phyloP scores from a whole-genome alignment of 2,888 invertebrate species.

The Anoncus sp. region DNA sequence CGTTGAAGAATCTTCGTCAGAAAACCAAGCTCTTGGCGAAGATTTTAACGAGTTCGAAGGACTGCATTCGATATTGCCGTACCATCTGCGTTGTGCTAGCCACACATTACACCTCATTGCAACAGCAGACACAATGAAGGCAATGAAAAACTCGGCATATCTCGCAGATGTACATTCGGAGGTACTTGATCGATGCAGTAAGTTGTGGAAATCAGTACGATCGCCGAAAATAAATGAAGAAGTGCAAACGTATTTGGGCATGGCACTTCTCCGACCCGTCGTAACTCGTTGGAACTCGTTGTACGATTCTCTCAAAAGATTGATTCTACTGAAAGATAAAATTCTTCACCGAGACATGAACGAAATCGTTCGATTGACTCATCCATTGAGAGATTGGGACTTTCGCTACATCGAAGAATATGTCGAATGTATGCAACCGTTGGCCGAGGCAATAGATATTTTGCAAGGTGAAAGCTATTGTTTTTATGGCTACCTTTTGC shows the following conservation, averaged over 20 bases:
- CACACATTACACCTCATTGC: conserved; percentile 36
- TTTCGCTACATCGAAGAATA: conserved; percentile 36
- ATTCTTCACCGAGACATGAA: too few species aligned
- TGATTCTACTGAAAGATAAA: conserved; percentile 24
- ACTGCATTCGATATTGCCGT: too few species aligned
- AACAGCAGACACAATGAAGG: conserved; percentile 23
- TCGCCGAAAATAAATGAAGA: conserved; percentile 40
- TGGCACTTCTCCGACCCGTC: conserved; percentile 35
- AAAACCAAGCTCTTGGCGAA: too few species aligned
- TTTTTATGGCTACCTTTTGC: conserved; percentile 45
- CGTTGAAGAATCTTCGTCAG: too few species aligned
- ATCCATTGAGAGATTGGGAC: conserved; percentile 21
- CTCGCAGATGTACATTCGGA: conserved; percentile 25
- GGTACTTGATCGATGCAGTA: too few species aligned
- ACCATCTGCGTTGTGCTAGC: conserved; percentile 42
- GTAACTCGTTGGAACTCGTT: conserved; percentile 45
- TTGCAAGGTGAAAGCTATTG: conserved; percentile 45
- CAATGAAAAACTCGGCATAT: background rate
- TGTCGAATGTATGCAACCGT: conserved; percentile 19
- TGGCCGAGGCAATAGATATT: conserved; percentile 46
- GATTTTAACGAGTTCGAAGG: too few species aligned
- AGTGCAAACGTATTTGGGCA: conserved; percentile 7
- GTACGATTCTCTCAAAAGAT: conserved; percentile 14
- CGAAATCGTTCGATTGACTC: too few species aligned
- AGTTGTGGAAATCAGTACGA: conserved; percentile 43